Conservation (phyloP, 2,888 invertebrate species). For the Hirudinaria manillensis region DNA sequence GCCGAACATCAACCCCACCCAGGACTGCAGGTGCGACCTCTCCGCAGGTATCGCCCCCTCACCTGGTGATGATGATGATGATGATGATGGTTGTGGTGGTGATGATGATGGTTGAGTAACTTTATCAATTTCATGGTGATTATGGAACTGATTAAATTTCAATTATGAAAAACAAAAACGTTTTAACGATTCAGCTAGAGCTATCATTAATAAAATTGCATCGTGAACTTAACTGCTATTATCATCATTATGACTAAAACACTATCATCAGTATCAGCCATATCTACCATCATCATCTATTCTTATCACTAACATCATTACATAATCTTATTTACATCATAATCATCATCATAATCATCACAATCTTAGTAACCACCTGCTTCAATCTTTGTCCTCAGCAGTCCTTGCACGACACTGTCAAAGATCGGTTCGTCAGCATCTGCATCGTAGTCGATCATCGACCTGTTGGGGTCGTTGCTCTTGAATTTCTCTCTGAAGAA, state of each 20-base stretch:
- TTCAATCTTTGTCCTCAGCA: conserved; percentile 34
- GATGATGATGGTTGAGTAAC: no score
- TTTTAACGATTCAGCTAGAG: no score
- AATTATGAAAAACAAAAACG: no score
- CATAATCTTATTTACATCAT: no score
- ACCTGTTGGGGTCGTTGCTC: not conserved
- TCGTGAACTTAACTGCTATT: no score
- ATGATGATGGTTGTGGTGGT: not conserved
- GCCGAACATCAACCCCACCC: conserved; percentile 32
- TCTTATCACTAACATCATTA: no score
- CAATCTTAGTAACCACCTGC: conserved; percentile 24
- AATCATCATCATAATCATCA: not conserved
- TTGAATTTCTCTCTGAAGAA: conserved; percentile 9
- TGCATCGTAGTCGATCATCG: not conserved
- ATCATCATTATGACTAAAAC: no score
- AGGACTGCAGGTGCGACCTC: conserved; percentile 20
- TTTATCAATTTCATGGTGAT: not conserved
- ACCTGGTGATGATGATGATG: conserved; percentile 15
- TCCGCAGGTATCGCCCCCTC: conserved; percentile 33
- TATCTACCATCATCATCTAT: no score
- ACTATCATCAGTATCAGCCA: no score
- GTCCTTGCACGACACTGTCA: conserved; percentile 26
- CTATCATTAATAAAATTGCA: no score
- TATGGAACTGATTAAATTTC: not conserved
- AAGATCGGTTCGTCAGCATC: not conserved